These are phyloP conservation scores for Ceriagrion tenellum DNA, from an alignment of 2,888 invertebrate species.

Conservation along the genomic window DNA sequence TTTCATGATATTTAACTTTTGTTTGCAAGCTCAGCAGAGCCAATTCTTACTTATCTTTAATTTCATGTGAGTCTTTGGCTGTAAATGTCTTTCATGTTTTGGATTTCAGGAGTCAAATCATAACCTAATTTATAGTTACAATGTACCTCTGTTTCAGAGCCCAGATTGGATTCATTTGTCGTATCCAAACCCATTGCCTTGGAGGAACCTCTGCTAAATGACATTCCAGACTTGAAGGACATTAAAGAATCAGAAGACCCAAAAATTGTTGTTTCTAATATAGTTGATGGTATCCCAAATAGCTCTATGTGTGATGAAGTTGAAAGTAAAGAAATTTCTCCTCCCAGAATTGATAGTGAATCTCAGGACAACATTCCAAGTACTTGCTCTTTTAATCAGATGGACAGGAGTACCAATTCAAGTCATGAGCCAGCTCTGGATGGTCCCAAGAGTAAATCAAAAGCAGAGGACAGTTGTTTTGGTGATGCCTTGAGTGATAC, in stretches of 20 bases:
- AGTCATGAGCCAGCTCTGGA: background rate
- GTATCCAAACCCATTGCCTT: background rate
- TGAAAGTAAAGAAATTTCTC: background rate
- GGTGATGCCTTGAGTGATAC: background rate
- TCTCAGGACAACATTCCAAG: background rate
- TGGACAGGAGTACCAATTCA: background rate
- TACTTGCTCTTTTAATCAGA: background rate
- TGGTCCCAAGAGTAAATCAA: background rate
- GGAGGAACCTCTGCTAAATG: background rate
- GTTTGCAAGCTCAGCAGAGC: too few species aligned
- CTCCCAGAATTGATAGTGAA: background rate
- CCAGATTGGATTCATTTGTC: constrained; percentile 26
- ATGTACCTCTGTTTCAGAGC: constrained; percentile 38
- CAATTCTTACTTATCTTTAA: too few species aligned
- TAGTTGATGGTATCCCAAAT: background rate
- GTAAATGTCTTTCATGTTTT: background rate
- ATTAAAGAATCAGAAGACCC: background rate
- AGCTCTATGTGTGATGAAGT: background rate
- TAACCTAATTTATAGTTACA: background rate
- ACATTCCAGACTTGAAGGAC: background rate
- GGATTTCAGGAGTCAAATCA: background rate
- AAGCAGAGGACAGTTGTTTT: background rate
- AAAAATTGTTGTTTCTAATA: background rate
- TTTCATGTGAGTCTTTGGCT: background rate
- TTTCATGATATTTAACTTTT: too few species aligned